These are phyloP conservation scores for Ectropis crepuscularia DNA, from an alignment of 2,888 invertebrate species.

Conservation along the genomic window DNA sequence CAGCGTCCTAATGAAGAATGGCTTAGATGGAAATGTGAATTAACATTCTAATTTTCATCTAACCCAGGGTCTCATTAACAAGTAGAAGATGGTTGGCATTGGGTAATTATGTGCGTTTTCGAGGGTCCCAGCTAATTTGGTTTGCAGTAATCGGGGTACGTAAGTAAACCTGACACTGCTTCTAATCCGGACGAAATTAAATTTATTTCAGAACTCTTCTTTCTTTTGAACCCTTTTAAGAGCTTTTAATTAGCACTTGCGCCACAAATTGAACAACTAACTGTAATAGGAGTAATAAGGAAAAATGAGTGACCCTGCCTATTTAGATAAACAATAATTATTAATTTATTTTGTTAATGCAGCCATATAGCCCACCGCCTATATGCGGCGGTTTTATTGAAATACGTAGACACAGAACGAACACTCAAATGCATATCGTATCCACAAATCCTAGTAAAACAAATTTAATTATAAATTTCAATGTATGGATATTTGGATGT, in stretches of 20 bases:
- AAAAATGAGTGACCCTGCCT: no score
- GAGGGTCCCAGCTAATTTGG: constrained; percentile 54
- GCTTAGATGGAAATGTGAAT: constrained; percentile 15
- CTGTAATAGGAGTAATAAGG: no score
- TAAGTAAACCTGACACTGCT: constrained; percentile 50
- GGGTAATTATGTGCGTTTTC: constrained; percentile 52
- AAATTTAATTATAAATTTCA: no score
- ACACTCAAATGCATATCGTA: no score
- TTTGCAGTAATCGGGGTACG: constrained; percentile 51
- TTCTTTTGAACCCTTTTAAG: constrained; percentile 1
- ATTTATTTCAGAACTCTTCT: constrained; percentile 27
- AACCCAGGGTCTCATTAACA: constrained; percentile 39
- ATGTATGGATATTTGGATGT: no score
- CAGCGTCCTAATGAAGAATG: constrained; percentile 4
- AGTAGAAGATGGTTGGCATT: constrained; percentile 46
- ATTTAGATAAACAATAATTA: no score
- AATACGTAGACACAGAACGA: no score
- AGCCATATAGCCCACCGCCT: no score
- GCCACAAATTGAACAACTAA: not conserved
- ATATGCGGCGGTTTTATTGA: no score
- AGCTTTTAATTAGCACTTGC: not conserved
- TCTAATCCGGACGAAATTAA: constrained; percentile 51
- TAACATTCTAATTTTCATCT: constrained; percentile 30
- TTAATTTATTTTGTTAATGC: no score
- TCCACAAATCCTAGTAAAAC: no score